Evolutionary conservation across 2,888 invertebrate species (phyloP), one percentile per base, ranked within the genome.

Genomic region (Oconnorella tubifera): DNA sequence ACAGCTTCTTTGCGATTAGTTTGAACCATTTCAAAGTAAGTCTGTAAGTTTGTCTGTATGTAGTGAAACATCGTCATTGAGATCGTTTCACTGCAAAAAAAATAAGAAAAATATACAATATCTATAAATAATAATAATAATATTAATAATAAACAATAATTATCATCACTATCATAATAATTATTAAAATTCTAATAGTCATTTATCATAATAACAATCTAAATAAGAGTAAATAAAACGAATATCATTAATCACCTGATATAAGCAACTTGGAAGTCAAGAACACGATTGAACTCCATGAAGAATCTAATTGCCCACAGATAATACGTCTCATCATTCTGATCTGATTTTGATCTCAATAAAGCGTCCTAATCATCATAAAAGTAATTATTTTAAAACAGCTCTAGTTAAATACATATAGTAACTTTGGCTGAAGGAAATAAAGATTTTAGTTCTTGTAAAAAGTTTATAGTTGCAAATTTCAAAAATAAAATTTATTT

Each of bases 221-320:
- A n/a, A n/a, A n/a, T n/a, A n/a, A n/a, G n/a, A n/a, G n/a, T n/a
- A n/a, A n/a, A n/a, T n/a, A n/a, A n/a, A n/a, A n/a, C n/a, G n/a
- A n/a, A n/a, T n/a, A n/a, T n/a, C n/a, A n/a, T n/a, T n/a, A n/a
- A n/a, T n/a, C n/a, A 92, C 92, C 92, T 91, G 73, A 70, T 59
- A 3, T 69, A 57, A n/a, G 61, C 67, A 31, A 70, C 63, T n/a
- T 55, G 28, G 59, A 70, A 67, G 55, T 64, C 48, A 33, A 60
- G 33, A 25, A 33, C 32, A 14, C 97, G 88, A 85, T 95, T 96
- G 83, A 97, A 97, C 83, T 94, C 92, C 93, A 97, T 95, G 83
- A 97, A 97, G 84, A 96, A 97, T 77, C 90, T 88, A 73, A 96
- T 85, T 4, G 92, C 89, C 94, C 95, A 96, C 69, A 97, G 84